Evolutionary conservation across 2,113 vertebrate genomes (phyloP).

Genomic region (Cololabis saira): DNA sequence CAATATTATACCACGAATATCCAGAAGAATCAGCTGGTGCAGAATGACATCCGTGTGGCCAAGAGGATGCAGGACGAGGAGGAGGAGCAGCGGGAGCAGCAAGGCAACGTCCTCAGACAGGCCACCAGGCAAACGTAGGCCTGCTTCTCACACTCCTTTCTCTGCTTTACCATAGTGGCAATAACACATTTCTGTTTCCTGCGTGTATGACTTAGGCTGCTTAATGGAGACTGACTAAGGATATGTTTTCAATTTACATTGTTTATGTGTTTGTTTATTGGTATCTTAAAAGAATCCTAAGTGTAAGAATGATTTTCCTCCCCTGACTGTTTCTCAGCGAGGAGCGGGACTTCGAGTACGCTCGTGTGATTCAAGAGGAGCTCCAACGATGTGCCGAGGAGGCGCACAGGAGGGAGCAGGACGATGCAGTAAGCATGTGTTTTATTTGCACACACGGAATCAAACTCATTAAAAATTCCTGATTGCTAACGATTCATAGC

Average conservation of each 20-base stretch:
- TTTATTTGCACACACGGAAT: not conserved
- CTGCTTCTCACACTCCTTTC: not conserved
- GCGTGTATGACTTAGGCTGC: not conserved
- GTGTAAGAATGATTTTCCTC: not conserved
- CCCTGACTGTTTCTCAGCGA: conserved; percentile 58
- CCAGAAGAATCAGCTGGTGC: conserved; percentile 81
- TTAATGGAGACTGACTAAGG: not conserved
- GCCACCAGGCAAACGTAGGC: conserved; percentile 68
- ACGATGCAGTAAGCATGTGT: conserved; percentile 72
- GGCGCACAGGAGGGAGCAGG: conserved; percentile 65
- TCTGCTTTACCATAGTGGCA: not conserved
- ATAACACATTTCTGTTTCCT: not conserved
- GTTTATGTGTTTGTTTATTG: not conserved
- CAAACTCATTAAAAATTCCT: no score
- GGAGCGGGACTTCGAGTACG: conserved; percentile 79
- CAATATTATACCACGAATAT: conserved; percentile 82
- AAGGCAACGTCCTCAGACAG: conserved; percentile 57
- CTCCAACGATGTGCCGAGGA: conserved; percentile 74
- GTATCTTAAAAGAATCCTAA: not conserved
- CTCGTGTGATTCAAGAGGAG: conserved; percentile 77
- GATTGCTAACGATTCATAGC: no score
- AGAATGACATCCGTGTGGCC: conserved; percentile 79
- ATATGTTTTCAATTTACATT: conserved; percentile 3
- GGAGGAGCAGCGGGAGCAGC: conserved; percentile 66
- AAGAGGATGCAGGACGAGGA: conserved; percentile 80